phyloP scores from a whole-genome alignment of 2,113 vertebrate species.

The Nothoprocta perdicaria region DNA sequence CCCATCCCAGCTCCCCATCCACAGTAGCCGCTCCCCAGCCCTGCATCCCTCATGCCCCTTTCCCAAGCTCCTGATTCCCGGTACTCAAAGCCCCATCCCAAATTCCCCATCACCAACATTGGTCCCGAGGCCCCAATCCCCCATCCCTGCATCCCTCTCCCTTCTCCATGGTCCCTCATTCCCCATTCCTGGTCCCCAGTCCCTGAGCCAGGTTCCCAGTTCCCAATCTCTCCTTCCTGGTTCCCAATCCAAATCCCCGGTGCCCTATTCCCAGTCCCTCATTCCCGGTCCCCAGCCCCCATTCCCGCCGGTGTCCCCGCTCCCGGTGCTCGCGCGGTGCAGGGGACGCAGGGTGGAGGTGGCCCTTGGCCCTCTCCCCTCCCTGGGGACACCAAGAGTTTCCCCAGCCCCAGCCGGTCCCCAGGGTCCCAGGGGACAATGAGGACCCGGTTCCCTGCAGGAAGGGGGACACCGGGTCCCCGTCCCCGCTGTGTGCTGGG shows the following conservation, averaged over 20 bases:
- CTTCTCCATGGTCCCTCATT: neutral
- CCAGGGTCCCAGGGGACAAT: neutral
- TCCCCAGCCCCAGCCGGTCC: neutral
- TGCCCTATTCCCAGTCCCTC: neutral
- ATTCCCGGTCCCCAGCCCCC: no score
- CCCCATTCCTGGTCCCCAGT: no score
- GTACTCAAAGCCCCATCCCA: no score
- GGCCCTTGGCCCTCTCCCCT: neutral
- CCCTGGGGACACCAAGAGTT: neutral
- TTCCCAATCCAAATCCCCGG: neutral
- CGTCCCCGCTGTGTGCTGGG: neutral
- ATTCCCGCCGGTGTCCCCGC: neutral
- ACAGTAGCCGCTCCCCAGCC: no score
- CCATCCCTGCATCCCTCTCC: no score
- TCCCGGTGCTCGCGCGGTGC: neutral
- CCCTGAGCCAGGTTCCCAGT: no score
- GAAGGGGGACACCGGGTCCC: no score
- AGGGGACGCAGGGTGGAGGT: neutral
- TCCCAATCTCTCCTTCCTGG: no score
- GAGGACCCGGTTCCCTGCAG: neutral
- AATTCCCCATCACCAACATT: neutral
- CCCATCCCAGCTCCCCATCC: accelerated
- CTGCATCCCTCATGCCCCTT: no score
- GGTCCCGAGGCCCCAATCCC: neutral
- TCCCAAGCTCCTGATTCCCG: no score